Base-by-base conservation (phyloP, 2,888 invertebrate species). In the Andrena bicolor region DNA sequence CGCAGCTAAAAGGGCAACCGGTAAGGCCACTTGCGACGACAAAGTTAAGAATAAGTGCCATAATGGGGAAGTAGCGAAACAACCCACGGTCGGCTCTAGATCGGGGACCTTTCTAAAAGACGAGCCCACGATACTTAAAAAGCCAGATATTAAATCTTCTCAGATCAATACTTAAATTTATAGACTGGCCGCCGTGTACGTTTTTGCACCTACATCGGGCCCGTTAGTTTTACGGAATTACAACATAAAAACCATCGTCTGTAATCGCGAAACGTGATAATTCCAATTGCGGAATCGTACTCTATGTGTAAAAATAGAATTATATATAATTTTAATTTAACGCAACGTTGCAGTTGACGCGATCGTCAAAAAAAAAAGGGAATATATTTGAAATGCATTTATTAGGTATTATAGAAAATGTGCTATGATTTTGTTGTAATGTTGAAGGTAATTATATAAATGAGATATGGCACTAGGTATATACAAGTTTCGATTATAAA, bases 51-150 rank as follows among this genome's bases (percentile, higher is more conserved):
- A 85, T 23, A 93, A 92, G 86, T 90, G 91, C 84, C 90, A 91
- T 88, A 92, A 91, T 61, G 90, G 90, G 16, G 92, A 92, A 53
- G 76, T 89, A 26, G 86, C 88, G 32, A 93, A 93, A 81, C 94
- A 94, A 81, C 92, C 93, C 10, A 94, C 94, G 3, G 94, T 94
- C 56, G 94, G 94, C 65, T 94, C 94, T 10, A 95, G 97, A 61
- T 97, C 97, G 0, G 96, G 96, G 23, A 97, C 97, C 0, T 97
- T 97, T 91, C 94, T 96, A 23, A 97, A 97, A 92, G 97, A 97
- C 86, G 97, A 97, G 92, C 97, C 97, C 0, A 96, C 96, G 26
- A 94, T 96, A 90, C 92, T 96, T 82, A 95, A 95, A 74, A 95
- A 95, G 70, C 89, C 92, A 16, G 94, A 94, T 80, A 91, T 93